These are phyloP conservation scores for Trichonephila clavata DNA, from an alignment of 1,140 invertebrate genomes.

Conservation along the genomic window DNA sequence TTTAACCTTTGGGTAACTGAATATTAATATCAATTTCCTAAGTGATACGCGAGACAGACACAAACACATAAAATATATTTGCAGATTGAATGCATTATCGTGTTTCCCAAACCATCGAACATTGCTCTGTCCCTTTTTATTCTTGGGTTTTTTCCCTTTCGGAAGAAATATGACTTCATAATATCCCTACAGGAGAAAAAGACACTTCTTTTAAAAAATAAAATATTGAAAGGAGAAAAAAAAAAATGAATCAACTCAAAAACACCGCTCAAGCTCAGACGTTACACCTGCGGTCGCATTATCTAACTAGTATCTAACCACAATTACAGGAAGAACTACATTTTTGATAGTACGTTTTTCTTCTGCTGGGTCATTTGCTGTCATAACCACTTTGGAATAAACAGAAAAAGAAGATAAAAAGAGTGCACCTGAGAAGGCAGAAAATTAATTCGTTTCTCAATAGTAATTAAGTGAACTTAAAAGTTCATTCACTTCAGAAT, in stretches of 20 bases:
- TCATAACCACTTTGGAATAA: conserved; percentile 43
- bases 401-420: background rate
- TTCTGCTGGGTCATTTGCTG: conserved; percentile 43
- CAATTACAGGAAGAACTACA: conserved; percentile 29
- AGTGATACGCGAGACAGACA: background rate
- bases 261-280: background rate
- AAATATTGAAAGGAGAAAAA: background rate
- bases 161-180: conserved; percentile 56
- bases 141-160: background rate
- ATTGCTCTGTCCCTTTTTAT: background rate
- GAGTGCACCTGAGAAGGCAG: background rate
- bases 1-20: background rate
- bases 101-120: background rate
- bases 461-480: conserved; percentile 53
- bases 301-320: conserved; percentile 43
- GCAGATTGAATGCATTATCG: background rate
- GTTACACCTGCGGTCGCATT: conserved; percentile 42
- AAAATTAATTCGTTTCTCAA: conserved; percentile 63
- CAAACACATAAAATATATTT: background rate
- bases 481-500: conserved; percentile 50
- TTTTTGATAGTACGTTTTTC: conserved; percentile 30
- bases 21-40: background rate
- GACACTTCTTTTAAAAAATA: background rate
- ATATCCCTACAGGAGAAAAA: conserved; percentile 4
- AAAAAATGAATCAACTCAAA: conserved; percentile 23